Evolutionary conservation across 2,888 invertebrate genomes (phyloP).

Genomic region (Candidula unifasciata): DNA sequence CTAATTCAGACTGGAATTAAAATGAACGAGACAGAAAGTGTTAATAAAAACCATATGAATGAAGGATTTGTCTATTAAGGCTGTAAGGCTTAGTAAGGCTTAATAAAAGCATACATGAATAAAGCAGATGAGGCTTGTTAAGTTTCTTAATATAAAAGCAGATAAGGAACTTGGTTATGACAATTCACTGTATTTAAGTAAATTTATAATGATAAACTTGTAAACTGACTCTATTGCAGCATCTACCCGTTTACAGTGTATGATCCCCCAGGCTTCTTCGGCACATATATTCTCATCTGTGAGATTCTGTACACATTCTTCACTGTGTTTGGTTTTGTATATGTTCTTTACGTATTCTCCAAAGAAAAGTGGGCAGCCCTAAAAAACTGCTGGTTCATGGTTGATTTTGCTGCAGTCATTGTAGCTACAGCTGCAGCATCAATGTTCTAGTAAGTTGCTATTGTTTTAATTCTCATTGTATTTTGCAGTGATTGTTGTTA

Average conservation of each 20-base stretch:
- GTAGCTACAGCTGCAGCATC: conserved; percentile 69
- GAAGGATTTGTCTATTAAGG: too few relatives aligned
- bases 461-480: too few relatives aligned
- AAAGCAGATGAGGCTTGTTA: background rate
- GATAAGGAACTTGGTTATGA: background rate
- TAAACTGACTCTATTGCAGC: conserved; percentile 48
- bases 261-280: conserved; percentile 55
- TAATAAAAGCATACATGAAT: background rate
- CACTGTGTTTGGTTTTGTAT: conserved; percentile 22
- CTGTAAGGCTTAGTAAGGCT: background rate
- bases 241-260: conserved; percentile 62
- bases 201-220: background rate
- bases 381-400: conserved; percentile 76
- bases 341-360: conserved; percentile 55
- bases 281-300: conserved; percentile 59
- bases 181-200: background rate
- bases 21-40: background rate
- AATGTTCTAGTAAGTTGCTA: conserved; percentile 34
- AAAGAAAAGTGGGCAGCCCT: conserved; percentile 69
- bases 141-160: background rate
- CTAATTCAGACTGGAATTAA: too few relatives aligned
- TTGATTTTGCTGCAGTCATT: conserved; percentile 75
- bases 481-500: too few relatives aligned
- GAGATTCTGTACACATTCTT: conserved; percentile 52
- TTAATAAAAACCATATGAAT: too few relatives aligned